Evolutionary conservation across 92 coral and sea anemone genomes (phyloP), one percentile per base, ranked within the genome.

Genomic region (Blastomussa wellsi): DNA sequence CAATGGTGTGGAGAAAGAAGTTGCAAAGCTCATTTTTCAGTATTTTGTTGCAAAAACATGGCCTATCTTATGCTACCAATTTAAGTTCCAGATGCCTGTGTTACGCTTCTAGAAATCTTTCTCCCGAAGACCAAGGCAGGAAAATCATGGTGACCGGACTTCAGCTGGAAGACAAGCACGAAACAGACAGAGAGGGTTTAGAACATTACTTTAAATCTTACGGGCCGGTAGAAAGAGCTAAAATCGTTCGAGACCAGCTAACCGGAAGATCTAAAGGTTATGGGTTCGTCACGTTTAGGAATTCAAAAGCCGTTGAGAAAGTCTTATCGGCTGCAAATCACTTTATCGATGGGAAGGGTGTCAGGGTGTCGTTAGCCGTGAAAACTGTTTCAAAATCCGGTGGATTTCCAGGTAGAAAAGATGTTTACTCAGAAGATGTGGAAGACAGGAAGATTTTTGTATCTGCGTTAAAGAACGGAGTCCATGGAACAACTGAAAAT

Each of bases 91-190:
- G 68, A 62, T 26, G 16, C 37, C 44, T 70, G 35, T 70, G 44
- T 38, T 70, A 70, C 44, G 74, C 74, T 38, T 35, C 74, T 5
- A 70, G 74, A 38, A 70, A 70, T 70, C 74, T 70, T 70, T 70
- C 19, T 15, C 74, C 74, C 2, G 74, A 70, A 70, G 44, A 70
- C 41, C 74, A 70, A 38, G 44, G 44, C 11, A 37, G 74, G 48
- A 70, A 70, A 70, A 70, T 70, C 24, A 70, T 70, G 74, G 74
- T 70, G 26, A 48, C 44, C 19, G 74, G 74, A n/a, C n/a, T n/a
- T 6, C 17, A 36, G 74, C 16, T 24, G 37, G 48, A 36, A 16
- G 74, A 48, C 26, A 16, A 19, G 10, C 26, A 17, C 3, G 74
- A 70, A 33, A 70, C 74, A 19, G 74, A 70, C 28, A 38, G 44